A percentile compares a stretch with the other conserved stretches of the same genome.
Conservation (phyloP, 2,113 vertebrate genomes). For the Ammodytes marinus region DNA sequence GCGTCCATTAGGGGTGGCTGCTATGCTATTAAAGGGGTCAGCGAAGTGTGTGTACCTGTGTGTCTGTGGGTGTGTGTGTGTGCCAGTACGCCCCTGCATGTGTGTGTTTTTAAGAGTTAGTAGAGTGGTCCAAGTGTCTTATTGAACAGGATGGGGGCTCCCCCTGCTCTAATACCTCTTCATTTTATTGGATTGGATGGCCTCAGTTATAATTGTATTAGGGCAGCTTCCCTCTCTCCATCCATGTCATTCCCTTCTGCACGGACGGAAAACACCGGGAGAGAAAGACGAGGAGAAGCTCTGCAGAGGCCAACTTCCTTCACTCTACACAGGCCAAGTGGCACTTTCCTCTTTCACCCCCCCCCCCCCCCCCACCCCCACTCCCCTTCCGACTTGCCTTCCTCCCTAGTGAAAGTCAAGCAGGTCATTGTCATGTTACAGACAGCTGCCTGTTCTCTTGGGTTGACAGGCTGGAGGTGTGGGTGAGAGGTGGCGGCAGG, state of each 20-base stretch:
- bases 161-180: conserved; percentile 81
- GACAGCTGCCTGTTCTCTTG: conserved; percentile 60
- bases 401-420: conserved; percentile 48
- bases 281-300: conserved; percentile 32
- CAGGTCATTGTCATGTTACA: conserved; percentile 68
- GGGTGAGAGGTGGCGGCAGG: conserved; percentile 31
- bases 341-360: background rate
- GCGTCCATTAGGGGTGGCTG: conserved; percentile 81
- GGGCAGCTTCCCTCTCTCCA: conserved; percentile 34
- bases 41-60: conserved; percentile 76
- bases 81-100: conserved; percentile 30
- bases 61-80: conserved; percentile 32
- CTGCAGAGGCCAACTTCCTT: conserved; percentile 39
- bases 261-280: conserved; percentile 36
- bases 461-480: conserved; percentile 43
- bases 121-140: conserved; percentile 78
- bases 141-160: conserved; percentile 80
- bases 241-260: conserved; percentile 45
- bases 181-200: conserved; percentile 85
- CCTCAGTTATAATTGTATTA: conserved; percentile 84
- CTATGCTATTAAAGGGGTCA: conserved; percentile 84
- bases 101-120: conserved; percentile 76
- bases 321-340: background rate
- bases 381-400: conserved; percentile 11
- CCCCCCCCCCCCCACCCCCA: background rate